Conservation (phyloP, 53 echinoderm and acorn worm species). For the Echinometra lucunter region DNA sequence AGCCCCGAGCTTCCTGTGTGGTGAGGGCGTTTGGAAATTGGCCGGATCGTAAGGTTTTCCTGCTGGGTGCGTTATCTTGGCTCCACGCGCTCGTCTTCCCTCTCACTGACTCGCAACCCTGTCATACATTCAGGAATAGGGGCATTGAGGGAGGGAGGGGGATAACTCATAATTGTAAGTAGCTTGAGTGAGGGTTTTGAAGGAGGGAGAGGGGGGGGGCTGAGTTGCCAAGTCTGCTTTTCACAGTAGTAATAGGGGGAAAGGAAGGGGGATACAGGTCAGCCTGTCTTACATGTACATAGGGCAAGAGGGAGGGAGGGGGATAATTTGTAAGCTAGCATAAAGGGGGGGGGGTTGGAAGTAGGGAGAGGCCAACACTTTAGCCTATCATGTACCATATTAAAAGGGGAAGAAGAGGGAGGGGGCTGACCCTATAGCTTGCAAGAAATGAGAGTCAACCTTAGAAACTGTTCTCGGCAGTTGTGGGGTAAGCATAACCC, state of each 20-base stretch:
- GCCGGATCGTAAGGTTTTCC: slow-evolving; percentile 65
- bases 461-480: not conserved
- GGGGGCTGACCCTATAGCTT: not conserved
- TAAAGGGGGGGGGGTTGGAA: not conserved
- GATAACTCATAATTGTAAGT: not conserved
- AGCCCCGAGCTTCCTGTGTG: slow-evolving; percentile 64
- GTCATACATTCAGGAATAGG: not conserved
- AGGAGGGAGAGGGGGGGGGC: not conserved
- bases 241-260: too few species aligned
- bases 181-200: not conserved
- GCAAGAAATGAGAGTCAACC: not conserved
- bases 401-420: not conserved
- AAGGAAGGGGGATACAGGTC: too few species aligned
- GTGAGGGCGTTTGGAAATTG: slow-evolving; percentile 64
- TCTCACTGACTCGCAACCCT: slow-evolving; percentile 16
- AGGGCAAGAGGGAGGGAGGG: slow-evolving; percentile 20
- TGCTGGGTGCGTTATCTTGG: slow-evolving; percentile 46
- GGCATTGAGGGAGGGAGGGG: slow-evolving; percentile 29
- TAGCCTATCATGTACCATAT: not conserved
- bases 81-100: slow-evolving; percentile 50
- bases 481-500: not conserved
- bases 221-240: too few species aligned
- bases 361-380: not conserved
- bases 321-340: not conserved
- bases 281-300: not conserved